Percentiles rank a stretch among this genome's conserved stretches.
These are phyloP conservation scores for Ptychadena robeensis DNA, from an alignment of 2,797 vertebrate species.

Conservation along the genomic window DNA sequence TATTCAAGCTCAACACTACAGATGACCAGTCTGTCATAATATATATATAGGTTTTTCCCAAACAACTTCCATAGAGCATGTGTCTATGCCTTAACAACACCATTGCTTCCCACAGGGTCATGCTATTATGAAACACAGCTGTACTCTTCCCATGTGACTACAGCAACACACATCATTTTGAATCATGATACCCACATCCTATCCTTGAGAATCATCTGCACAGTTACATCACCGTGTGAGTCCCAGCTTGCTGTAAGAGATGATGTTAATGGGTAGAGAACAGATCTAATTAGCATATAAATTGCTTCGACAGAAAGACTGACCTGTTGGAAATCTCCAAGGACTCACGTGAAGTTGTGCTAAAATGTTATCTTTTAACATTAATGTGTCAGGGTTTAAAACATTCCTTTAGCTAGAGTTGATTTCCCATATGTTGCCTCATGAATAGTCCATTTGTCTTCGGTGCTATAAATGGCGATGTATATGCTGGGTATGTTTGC, in stretches of 20 bases:
- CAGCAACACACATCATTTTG: constrained; percentile 12
- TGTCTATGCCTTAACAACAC: neutral
- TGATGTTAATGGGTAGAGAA: constrained; percentile 50
- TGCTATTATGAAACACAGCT: constrained; percentile 29
- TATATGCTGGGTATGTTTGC: neutral
- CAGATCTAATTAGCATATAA: constrained; percentile 59
- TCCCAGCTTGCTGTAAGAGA: constrained; percentile 27
- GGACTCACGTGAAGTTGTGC: constrained; percentile 42
- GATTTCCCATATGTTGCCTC: constrained; percentile 19
- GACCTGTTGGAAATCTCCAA: constrained; percentile 53
- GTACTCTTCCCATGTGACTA: constrained; percentile 23
- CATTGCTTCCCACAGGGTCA: neutral
- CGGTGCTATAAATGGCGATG: constrained; percentile 12
- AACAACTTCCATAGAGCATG: neutral
- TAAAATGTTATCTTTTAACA: constrained; percentile 47
- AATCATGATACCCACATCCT: constrained; percentile 17
- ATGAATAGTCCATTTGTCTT: constrained; percentile 31
- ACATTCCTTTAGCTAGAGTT: constrained; percentile 31
- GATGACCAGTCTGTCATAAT: too few relatives aligned
- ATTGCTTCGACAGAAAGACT: constrained; percentile 54
- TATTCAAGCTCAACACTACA: too few relatives aligned
- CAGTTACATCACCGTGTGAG: constrained; percentile 31
- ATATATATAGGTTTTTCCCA: neutral
- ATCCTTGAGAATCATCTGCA: constrained; percentile 47
- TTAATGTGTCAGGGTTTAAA: constrained; percentile 28